Conservation (phyloP, 1,140 invertebrate genomes). For the Eumaeus atala region DNA sequence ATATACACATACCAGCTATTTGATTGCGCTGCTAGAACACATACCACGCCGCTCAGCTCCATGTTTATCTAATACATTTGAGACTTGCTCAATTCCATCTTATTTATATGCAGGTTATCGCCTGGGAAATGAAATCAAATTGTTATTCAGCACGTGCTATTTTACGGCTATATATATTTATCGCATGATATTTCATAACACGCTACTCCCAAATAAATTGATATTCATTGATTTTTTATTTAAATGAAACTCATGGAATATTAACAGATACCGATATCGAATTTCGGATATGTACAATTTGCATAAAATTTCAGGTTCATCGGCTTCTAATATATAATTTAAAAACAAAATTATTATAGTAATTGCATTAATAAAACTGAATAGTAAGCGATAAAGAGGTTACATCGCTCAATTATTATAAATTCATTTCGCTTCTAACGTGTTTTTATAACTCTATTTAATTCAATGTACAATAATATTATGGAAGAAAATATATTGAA, state of each 20-base stretch:
- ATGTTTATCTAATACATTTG: too few relatives aligned
- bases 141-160: conserved; percentile 1
- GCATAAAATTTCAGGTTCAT: background rate
- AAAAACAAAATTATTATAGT: background rate
- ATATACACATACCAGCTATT: too few relatives aligned
- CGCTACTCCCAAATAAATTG: background rate
- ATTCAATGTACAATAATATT: too few relatives aligned
- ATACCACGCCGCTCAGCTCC: too few relatives aligned
- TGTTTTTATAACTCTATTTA: background rate
- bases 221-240: conserved; percentile 3
- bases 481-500: too few relatives aligned
- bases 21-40: too few relatives aligned
- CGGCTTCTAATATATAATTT: conserved; percentile 2
- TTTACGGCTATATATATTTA: conserved; percentile 2
- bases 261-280: background rate
- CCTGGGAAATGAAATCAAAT: background rate
- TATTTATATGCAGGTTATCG: background rate
- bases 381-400: background rate
- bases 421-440: background rate
- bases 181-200: background rate
- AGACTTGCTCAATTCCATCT: too few relatives aligned
- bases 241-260: conserved; percentile 1
- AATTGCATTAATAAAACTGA: background rate
- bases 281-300: conserved; percentile 7
- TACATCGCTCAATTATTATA: background rate